Conservation (phyloP, 2,113 vertebrate genomes). For the Nesogale talazaci region DNA sequence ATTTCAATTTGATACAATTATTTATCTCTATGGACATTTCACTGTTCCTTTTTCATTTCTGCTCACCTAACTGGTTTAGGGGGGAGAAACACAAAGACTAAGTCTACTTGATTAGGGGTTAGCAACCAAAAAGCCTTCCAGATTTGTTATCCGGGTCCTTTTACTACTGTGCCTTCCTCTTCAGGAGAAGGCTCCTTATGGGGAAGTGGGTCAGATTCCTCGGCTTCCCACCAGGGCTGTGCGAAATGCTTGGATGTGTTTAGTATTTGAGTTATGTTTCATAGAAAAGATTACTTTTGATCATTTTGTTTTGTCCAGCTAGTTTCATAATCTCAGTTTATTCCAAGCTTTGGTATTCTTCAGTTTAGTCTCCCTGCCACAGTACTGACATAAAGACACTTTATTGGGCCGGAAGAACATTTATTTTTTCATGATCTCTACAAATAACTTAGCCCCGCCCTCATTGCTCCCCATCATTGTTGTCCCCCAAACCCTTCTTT, state of each 20-base stretch:
- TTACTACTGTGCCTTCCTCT: neutral
- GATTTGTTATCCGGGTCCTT: neutral
- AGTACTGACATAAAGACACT: neutral
- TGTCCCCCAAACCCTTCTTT: neutral
- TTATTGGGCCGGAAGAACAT: neutral
- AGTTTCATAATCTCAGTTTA: neutral
- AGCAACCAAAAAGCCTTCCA: neutral
- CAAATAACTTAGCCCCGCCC: neutral
- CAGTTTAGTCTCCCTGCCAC: neutral
- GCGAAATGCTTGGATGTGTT: neutral
- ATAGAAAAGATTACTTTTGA: too few relatives aligned
- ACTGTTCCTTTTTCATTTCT: neutral
- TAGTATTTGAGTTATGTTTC: neutral
- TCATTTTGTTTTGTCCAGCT: neutral
- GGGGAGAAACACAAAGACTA: neutral
- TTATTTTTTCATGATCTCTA: neutral
- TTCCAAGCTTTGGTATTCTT: neutral
- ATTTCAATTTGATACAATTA: neutral
- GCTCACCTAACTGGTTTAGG: neutral
- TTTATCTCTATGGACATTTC: neutral
- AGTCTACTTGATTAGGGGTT: neutral
- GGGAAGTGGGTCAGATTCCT: rapidly evolving
- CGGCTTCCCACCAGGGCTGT: neutral
- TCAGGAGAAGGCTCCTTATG: neutral
- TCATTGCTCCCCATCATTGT: neutral